These are phyloP conservation scores for Felis chaus DNA, from an alignment of 2,113 vertebrate genomes.

Conservation along the genomic window DNA sequence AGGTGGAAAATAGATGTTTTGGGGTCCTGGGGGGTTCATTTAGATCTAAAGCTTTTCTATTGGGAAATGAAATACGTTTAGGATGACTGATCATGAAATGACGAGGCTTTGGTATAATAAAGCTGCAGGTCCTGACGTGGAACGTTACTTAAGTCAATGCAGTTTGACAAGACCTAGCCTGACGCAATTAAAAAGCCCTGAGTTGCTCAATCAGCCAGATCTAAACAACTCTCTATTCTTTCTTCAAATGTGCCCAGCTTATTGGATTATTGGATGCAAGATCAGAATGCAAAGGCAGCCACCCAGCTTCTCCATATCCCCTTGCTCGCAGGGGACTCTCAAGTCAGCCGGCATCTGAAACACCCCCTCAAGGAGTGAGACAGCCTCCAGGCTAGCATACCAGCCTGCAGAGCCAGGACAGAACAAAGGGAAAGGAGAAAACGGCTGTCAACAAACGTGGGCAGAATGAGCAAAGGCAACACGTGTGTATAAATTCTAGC, in stretches of 20 bases:
- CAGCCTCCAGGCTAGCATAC: not conserved
- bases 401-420: not conserved
- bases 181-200: not conserved
- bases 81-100: not conserved
- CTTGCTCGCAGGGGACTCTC: not conserved
- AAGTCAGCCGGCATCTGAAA: not conserved
- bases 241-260: not conserved
- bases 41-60: conserved; percentile 3
- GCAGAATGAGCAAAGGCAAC: conserved; percentile 9
- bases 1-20: not conserved
- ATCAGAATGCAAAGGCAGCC: conserved; percentile 16
- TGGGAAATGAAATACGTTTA: not conserved
- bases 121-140: not conserved
- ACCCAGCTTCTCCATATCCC: not conserved
- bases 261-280: not conserved
- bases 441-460: not conserved
- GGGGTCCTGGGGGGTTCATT: not conserved
- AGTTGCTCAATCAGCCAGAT: conserved; percentile 6
- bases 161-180: not conserved
- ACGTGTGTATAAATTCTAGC: not conserved
- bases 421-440: not conserved
- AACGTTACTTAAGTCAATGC: not conserved
- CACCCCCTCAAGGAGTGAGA: not conserved
- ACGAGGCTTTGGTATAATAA: not conserved
- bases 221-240: not conserved